Percentiles rank a stretch among this genome's conserved stretches.
phyloP scores from a whole-genome alignment of 23 tunicate genomes.

The Diplosoma virens region DNA sequence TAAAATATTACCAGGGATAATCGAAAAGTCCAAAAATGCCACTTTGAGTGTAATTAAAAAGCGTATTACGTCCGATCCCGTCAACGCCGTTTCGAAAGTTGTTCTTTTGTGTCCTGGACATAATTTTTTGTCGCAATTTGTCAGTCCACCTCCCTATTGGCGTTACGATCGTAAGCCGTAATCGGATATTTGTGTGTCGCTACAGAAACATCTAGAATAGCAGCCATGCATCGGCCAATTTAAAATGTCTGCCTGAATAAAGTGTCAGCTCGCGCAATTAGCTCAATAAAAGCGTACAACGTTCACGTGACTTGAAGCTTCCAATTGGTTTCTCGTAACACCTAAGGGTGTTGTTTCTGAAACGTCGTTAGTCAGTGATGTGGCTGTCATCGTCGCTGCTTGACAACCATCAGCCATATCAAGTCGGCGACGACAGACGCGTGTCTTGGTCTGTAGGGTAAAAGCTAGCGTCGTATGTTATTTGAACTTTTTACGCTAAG shows the following conservation, averaged over 20 bases:
- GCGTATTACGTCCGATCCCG: too few species aligned
- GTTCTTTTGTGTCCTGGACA: too few species aligned
- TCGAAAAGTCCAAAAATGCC: too few species aligned
- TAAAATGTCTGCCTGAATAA: neutral
- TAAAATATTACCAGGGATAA: too few species aligned
- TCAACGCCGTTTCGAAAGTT: too few species aligned
- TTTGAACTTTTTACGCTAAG: neutral
- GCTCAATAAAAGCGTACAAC: slow-evolving; percentile 5
- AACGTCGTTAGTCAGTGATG: neutral
- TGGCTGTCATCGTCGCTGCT: neutral
- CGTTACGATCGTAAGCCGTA: too few species aligned
- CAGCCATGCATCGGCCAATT: slow-evolving; percentile 3
- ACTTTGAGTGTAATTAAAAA: too few species aligned
- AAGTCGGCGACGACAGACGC: slow-evolving; percentile 63
- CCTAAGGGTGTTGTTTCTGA: too few species aligned
- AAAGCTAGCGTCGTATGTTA: neutral
- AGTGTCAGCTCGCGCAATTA: neutral
- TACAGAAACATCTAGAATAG: neutral
- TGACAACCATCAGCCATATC: neutral
- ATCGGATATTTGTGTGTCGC: neutral
- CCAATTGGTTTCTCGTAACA: too few species aligned
- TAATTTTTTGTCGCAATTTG: too few species aligned
- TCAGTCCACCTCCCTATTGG: too few species aligned
- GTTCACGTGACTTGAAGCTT: too few species aligned
- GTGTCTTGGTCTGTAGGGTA: neutral